Base-by-base conservation (phyloP, 2,797 vertebrate species). In the Muscicapa comitata region DNA sequence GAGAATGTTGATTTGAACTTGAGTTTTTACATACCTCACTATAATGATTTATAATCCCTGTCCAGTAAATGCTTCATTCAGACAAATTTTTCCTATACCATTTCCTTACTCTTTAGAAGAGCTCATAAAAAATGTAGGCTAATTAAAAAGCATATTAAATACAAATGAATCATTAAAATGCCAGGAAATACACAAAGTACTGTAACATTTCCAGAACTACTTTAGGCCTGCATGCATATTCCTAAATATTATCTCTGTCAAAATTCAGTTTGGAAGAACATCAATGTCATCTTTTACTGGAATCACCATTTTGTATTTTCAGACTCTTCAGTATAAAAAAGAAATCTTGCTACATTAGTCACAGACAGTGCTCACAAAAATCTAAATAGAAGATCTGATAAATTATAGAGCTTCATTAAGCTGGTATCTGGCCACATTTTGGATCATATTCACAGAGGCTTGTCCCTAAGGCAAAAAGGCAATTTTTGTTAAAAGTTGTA, bases 201-300 rank as follows among this genome's bases (percentile, higher is more conserved):
- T 84, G 28, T 71, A 57, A 43, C 10, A 7, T 90, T 96, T 94
- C 91, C 88, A 62, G 86, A 37, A 79, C 63, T 94, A 51, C 74
- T 6, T 80, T 77, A 90, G 57, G 24, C 75, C 70, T 86, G 73
- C 16, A 17, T 81, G 73, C 42, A 17, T 82, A 77, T 93, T 95
- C 57, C 80, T 94, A 84, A 93, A 55, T 5, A 47, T 96, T 90
- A 86, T 89, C 92, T 94, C 76, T 88, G 57, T 72, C 29, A 88
- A 90, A 97, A 96, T 95, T 87, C 73, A 90, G 74, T 94, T 94
- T 95, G 87, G 92, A 93, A 91, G 78, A 84, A 92, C 70, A 78
- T 88, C 82, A 96, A 65, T 92, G 85, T 96, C 90, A 89, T 78
- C 79, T 93, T 95, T 96, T 96, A 96, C 96, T 79, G 95, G 89